phyloP scores from a whole-genome alignment of 2,888 invertebrate genomes.

The Norana najaformis region DNA sequence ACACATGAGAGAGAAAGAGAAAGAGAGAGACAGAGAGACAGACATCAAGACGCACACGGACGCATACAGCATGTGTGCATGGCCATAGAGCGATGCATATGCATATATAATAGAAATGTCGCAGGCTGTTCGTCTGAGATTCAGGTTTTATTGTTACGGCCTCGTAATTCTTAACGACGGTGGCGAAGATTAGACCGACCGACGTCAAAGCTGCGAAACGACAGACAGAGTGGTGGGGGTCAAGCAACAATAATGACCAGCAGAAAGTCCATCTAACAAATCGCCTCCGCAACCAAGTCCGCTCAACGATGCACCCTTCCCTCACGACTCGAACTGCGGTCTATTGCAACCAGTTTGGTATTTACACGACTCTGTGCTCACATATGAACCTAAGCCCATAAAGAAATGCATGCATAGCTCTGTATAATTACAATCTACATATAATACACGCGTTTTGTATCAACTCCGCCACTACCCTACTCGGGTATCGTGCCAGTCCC shows the following conservation, averaged over 20 bases:
- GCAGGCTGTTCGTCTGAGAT: neutral
- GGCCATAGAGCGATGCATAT: neutral
- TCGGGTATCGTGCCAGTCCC: too few species aligned
- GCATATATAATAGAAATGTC: slow-evolving; percentile 7
- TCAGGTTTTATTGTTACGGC: neutral
- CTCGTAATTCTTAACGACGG: neutral
- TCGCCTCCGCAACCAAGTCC: neutral
- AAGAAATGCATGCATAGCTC: too few species aligned
- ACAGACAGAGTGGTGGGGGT: neutral
- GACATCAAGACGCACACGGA: neutral
- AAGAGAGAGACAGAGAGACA: neutral
- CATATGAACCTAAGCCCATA: too few species aligned
- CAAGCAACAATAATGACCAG: slow-evolving; percentile 7
- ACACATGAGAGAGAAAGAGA: neutral
- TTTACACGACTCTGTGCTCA: too few species aligned
- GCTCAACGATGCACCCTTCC: neutral
- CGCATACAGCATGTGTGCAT: neutral
- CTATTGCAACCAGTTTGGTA: too few species aligned
- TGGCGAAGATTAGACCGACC: neutral
- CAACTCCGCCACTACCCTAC: too few species aligned
- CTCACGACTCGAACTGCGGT: too few species aligned
- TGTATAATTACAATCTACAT: too few species aligned
- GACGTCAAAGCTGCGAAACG: neutral
- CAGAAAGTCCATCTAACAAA: neutral
- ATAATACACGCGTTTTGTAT: too few species aligned